Evolutionary conservation across 2,113 vertebrate genomes (phyloP).

Genomic region (Opisthocomus hoazin): DNA sequence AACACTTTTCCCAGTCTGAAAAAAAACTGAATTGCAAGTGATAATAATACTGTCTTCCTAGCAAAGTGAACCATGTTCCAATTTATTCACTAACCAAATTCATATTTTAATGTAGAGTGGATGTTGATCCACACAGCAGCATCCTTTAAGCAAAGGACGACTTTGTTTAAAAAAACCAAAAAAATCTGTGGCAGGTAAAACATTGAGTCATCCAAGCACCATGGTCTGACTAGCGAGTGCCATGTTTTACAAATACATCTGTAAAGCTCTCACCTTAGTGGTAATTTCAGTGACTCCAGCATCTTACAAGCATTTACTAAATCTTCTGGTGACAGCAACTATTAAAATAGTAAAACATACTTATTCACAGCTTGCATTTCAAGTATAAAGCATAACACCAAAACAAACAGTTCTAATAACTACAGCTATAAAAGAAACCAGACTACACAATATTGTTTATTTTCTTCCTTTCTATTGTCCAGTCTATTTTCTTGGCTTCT

Average conservation of each 20-base stretch:
- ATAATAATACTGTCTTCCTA: neutral
- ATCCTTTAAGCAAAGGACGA: neutral
- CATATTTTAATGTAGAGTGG: neutral
- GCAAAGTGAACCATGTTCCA: neutral
- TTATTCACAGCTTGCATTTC: neutral
- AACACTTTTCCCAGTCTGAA: neutral
- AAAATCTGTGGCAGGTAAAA: neutral
- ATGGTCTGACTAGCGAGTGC: neutral
- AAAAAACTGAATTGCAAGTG: neutral
- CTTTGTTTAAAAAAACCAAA: neutral
- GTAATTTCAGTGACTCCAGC: constrained; percentile 89
- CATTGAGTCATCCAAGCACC: neutral
- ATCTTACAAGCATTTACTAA: constrained; percentile 94
- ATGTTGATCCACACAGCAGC: neutral
- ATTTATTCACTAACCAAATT: too few relatives aligned
- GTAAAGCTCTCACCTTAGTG: constrained; percentile 80
- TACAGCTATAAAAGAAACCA: neutral
- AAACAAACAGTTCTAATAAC: neutral
- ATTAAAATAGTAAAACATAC: neutral
- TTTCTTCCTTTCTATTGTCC: neutral
- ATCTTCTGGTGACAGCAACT: constrained; percentile 88
- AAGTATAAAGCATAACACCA: neutral
- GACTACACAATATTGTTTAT: neutral
- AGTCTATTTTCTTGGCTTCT: neutral
- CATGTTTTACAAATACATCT: neutral